A percentile compares a stretch with the other conserved stretches of the same genome.
Evolutionary conservation across 2,888 invertebrate genomes (phyloP).

Genomic region (Andrena haemorrhoa): DNA sequence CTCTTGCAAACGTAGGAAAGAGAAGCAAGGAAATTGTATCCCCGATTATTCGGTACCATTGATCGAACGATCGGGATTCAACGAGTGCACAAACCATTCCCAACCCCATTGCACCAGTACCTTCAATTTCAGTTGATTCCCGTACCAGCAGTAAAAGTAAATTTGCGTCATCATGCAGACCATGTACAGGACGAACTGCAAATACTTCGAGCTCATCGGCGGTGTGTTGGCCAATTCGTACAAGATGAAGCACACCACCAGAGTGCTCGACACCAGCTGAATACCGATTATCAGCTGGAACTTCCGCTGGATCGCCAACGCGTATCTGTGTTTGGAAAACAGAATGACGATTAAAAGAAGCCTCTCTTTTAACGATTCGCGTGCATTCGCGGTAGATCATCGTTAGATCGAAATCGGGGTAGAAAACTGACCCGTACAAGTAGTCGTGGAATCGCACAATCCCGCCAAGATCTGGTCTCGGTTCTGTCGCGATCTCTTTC

Average conservation of each 20-base stretch:
- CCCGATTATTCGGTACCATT: not conserved
- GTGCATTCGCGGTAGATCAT: too few species aligned
- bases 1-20: not conserved
- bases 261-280: slow-evolving; percentile 59
- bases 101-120: slow-evolving; percentile 32
- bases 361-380: too few species aligned
- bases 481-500: not conserved
- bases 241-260: slow-evolving; percentile 63
- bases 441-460: slow-evolving; percentile 51
- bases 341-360: not conserved
- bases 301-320: slow-evolving; percentile 34
- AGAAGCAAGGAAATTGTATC: not conserved
- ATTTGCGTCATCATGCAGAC: slow-evolving; percentile 63
- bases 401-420: not conserved
- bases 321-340: slow-evolving; percentile 42
- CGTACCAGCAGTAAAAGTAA: slow-evolving; percentile 71
- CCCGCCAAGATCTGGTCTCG: slow-evolving; percentile 13
- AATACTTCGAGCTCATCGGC: slow-evolving; percentile 30
- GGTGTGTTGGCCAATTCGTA: slow-evolving; percentile 53
- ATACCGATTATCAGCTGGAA: slow-evolving; percentile 55
- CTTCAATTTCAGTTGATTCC: slow-evolving; percentile 64
- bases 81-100: not conserved
- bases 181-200: slow-evolving; percentile 56
- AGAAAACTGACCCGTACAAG: slow-evolving; percentile 55
- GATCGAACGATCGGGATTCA: not conserved